Evolutionary conservation across 1,140 invertebrate species (phyloP).

Genomic region (Trichoplusia ni): DNA sequence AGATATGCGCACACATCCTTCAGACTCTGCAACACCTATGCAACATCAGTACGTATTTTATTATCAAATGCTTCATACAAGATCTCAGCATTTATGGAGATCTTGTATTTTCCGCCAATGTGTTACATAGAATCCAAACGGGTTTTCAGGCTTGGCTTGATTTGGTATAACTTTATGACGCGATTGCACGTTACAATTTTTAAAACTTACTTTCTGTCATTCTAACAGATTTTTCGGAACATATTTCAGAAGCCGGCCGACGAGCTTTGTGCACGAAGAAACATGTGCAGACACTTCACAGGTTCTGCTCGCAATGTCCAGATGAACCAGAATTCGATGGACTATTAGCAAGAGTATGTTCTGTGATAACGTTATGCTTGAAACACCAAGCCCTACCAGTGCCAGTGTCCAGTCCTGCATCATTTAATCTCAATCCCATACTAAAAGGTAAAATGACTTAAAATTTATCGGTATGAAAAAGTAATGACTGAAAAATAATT

Average conservation of each 20-base stretch:
- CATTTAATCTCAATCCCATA: conserved; percentile 77
- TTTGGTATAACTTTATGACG: too few relatives aligned
- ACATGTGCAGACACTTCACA: conserved; percentile 83
- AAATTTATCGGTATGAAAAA: neutral
- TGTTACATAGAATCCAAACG: too few relatives aligned
- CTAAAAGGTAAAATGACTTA: conserved; percentile 68
- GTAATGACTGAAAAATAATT: neutral
- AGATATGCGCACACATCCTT: conserved; percentile 84
- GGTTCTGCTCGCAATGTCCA: conserved; percentile 85
- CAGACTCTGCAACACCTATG: conserved; percentile 84
- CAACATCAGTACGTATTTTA: conserved; percentile 83
- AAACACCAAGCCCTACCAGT: conserved; percentile 85
- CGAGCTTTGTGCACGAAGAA: conserved; percentile 83
- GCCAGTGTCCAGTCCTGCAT: conserved; percentile 80
- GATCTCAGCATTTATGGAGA: too few relatives aligned
- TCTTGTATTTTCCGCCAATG: too few relatives aligned
- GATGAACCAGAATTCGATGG: conserved; percentile 85
- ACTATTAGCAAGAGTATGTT: conserved; percentile 83
- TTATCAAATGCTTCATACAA: neutral
- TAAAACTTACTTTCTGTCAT: too few relatives aligned
- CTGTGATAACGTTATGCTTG: conserved; percentile 85
- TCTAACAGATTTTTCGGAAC: too few relatives aligned
- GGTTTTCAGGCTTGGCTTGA: too few relatives aligned
- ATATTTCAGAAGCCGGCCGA: conserved; percentile 82
- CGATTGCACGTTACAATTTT: too few relatives aligned